These are phyloP conservation scores for Cliona cf. orientalis DNA, from an alignment of 37 sponge, comb jelly and placozoan genomes.

Conservation along the genomic window DNA sequence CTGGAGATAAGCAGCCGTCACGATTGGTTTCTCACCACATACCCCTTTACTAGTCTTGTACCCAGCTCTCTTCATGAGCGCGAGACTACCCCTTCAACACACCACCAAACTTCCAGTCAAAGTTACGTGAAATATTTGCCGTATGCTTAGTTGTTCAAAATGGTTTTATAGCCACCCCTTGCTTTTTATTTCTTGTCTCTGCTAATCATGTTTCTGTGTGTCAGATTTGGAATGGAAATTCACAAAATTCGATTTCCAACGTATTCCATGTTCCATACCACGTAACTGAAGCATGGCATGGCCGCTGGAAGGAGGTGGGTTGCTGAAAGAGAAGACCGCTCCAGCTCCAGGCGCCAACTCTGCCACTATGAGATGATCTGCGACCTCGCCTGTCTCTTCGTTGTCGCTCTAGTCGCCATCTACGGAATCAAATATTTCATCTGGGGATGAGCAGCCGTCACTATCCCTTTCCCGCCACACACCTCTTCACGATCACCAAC, in stretches of 20 bases:
- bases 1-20: background rate
- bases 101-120: no score
- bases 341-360: background rate
- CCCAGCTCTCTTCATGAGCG: no score
- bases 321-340: no score
- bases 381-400: slow-evolving; percentile 21
- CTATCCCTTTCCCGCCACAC: no score
- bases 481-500: no score
- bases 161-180: background rate
- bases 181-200: background rate
- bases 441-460: background rate
- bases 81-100: no score
- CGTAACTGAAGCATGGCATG: no score
- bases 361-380: slow-evolving; percentile 25
- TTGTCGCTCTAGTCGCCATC: background rate
- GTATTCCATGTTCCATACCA: no score
- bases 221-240: background rate
- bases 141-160: background rate
- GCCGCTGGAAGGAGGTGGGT: no score
- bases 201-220: background rate
- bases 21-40: no score
- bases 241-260: no score
- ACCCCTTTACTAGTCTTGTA: no score
- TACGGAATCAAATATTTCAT: slow-evolving; percentile 7
- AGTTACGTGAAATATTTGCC: background rate